Conservation (phyloP, 2,888 invertebrate genomes). For the Ceramica pisi region DNA sequence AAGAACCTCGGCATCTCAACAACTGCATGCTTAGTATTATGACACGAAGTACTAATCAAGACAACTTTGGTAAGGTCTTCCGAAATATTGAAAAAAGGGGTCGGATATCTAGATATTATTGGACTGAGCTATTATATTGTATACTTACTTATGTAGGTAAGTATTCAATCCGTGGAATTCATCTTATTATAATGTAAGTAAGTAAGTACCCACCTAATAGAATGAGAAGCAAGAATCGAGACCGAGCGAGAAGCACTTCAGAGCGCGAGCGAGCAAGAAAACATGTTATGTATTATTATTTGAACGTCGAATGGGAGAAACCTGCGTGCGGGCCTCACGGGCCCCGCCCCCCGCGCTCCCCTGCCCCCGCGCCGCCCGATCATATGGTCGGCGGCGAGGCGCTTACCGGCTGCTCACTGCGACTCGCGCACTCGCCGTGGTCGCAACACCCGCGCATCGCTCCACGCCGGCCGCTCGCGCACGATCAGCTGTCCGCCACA, state of each 20-base stretch:
- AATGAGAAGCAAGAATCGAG: constrained; percentile 76
- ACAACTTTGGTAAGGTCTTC: background rate
- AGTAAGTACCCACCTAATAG: constrained; percentile 67
- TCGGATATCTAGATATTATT: background rate
- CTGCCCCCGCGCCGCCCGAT: constrained; percentile 82
- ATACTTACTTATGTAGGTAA: constrained; percentile 14
- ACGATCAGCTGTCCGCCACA: constrained; percentile 84
- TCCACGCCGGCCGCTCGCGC: constrained; percentile 75
- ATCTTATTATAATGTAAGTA: constrained; percentile 81
- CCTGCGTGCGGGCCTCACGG: constrained; percentile 90
- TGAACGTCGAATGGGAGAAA: constrained; percentile 88
- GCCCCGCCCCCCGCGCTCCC: constrained; percentile 76
- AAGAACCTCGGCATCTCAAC: no score
- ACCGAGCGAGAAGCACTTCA: constrained; percentile 69
- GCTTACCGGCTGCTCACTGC: constrained; percentile 83
- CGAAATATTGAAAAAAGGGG: background rate
- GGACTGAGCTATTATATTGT: constrained; percentile 17
- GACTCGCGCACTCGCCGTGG: constrained; percentile 88
- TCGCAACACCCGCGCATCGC: constrained; percentile 79
- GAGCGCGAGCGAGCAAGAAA: constrained; percentile 85
- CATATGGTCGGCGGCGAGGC: constrained; percentile 87
- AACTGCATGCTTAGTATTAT: background rate
- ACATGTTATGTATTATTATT: constrained; percentile 87
- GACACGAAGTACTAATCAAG: constrained; percentile 22
- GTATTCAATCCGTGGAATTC: constrained; percentile 59